Conservation (phyloP, 2,797 vertebrate species). For the Chrosomus eos region DNA sequence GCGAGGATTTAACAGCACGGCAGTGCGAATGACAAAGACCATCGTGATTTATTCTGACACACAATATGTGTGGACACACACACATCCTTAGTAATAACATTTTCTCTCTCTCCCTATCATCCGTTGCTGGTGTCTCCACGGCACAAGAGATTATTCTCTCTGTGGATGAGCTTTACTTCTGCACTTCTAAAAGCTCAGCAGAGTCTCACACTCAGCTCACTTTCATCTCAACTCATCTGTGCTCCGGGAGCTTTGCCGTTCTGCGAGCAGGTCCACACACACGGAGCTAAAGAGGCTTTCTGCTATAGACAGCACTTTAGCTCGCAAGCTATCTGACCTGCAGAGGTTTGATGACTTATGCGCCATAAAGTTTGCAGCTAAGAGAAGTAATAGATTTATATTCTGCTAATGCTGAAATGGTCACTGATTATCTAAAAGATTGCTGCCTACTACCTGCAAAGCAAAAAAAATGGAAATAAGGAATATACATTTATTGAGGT, state of each 20-base stretch:
- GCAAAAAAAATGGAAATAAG: neutral
- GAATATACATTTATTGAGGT: too few species aligned
- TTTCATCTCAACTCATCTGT: slow-evolving; percentile 28
- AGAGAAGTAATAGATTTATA: too few species aligned
- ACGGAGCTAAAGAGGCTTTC: slow-evolving; percentile 7
- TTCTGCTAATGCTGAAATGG: neutral
- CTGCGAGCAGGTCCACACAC: neutral
- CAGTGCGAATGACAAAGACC: slow-evolving; percentile 38
- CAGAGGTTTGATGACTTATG: neutral
- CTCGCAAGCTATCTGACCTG: neutral
- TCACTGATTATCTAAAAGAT: neutral
- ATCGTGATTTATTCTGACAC: slow-evolving; percentile 35
- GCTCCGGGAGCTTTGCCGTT: neutral
- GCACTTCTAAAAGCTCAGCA: slow-evolving; percentile 20
- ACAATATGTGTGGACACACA: slow-evolving; percentile 9
- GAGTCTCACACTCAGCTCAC: slow-evolving; percentile 30
- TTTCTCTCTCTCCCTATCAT: slow-evolving; percentile 16
- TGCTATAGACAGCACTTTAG: neutral
- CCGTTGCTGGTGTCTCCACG: slow-evolving; percentile 10
- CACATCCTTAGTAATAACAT: neutral
- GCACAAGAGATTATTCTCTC: slow-evolving; percentile 25
- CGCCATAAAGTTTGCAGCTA: too few species aligned
- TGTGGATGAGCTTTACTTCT: neutral
- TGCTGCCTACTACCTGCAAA: neutral
- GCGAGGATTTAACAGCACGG: slow-evolving; percentile 49